These are phyloP conservation scores for Melipona bicolor DNA, from an alignment of 2,888 invertebrate genomes.

Conservation along the genomic window DNA sequence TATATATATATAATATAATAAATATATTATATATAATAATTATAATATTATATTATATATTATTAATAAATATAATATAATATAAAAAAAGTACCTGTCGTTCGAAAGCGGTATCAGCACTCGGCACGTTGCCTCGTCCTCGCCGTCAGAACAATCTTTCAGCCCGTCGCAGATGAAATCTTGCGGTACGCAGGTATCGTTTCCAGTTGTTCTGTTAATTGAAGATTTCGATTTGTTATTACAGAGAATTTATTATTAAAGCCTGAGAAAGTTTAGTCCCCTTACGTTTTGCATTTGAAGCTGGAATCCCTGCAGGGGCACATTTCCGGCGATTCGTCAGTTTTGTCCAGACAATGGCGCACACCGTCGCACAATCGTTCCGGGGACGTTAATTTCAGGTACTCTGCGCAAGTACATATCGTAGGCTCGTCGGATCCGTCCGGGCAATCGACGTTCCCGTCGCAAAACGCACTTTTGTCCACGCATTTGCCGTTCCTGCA, in stretches of 20 bases:
- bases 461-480: slow-evolving; percentile 89
- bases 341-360: slow-evolving; percentile 91
- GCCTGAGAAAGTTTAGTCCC: too few relatives aligned
- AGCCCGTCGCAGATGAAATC: slow-evolving; percentile 92
- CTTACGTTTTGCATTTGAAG: slow-evolving; percentile 86
- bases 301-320: slow-evolving; percentile 87
- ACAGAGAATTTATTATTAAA: too few relatives aligned
- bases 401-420: slow-evolving; percentile 88
- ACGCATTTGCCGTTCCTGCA: slow-evolving; percentile 89
- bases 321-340: slow-evolving; percentile 89
- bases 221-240: background rate
- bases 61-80: background rate
- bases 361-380: slow-evolving; percentile 91
- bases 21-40: too few relatives aligned
- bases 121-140: slow-evolving; percentile 89
- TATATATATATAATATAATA: too few relatives aligned
- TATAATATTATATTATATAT: too few relatives aligned
- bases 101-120: slow-evolving; percentile 83
- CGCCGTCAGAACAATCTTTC: slow-evolving; percentile 89
- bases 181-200: slow-evolving; percentile 86
- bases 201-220: slow-evolving; percentile 32
- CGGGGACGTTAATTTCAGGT: slow-evolving; percentile 89
- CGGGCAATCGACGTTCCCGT: slow-evolving; percentile 88
- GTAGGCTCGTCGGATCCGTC: slow-evolving; percentile 90
- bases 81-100: slow-evolving; percentile 70